A percentile compares a stretch with the other conserved stretches of the same genome.
Evolutionary conservation across 30 jellyfish, hydroid and myxozoan species (phyloP).

Genomic region (Turritopsis rubra): DNA sequence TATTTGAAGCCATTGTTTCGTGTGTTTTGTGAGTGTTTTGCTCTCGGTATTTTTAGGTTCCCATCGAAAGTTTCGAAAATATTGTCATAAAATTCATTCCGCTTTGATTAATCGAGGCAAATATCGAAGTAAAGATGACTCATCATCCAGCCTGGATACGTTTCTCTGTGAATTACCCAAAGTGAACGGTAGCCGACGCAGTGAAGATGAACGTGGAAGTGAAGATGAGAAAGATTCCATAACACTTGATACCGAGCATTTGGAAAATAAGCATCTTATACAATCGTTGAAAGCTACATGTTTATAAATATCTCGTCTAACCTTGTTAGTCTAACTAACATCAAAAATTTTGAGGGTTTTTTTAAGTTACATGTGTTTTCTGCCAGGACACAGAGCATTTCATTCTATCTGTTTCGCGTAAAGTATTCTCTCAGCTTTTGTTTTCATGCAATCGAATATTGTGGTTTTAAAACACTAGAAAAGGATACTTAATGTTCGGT

Average conservation of each 20-base stretch:
- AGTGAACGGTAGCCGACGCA: not conserved
- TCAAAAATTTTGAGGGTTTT: not conserved
- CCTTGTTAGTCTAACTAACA: not conserved
- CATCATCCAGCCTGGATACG: not conserved
- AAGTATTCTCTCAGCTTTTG: too few species aligned
- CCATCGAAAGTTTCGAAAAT: not conserved
- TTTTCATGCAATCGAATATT: not conserved
- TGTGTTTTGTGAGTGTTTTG: not conserved
- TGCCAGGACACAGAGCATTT: too few species aligned
- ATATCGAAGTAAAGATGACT: not conserved
- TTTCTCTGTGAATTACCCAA: slow-evolving; percentile 1
- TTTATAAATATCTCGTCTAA: too few species aligned
- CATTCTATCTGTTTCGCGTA: too few species aligned
- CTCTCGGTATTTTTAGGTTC: not conserved
- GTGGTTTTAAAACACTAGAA: not conserved
- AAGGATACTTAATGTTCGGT: not conserved
- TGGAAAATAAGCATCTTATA: not conserved
- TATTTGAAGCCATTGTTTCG: not conserved
- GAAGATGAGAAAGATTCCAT: slow-evolving; percentile 3
- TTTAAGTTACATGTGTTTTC: too few species aligned
- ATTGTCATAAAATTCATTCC: not conserved
- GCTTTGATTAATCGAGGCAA: slow-evolving; percentile 7
- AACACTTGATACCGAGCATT: not conserved
- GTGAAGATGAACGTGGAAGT: not conserved
- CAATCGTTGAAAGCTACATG: not conserved